Evolutionary conservation across 2,888 invertebrate species (phyloP), one percentile per base, ranked within the genome.

Genomic region (Oxycera nigricornis): DNA sequence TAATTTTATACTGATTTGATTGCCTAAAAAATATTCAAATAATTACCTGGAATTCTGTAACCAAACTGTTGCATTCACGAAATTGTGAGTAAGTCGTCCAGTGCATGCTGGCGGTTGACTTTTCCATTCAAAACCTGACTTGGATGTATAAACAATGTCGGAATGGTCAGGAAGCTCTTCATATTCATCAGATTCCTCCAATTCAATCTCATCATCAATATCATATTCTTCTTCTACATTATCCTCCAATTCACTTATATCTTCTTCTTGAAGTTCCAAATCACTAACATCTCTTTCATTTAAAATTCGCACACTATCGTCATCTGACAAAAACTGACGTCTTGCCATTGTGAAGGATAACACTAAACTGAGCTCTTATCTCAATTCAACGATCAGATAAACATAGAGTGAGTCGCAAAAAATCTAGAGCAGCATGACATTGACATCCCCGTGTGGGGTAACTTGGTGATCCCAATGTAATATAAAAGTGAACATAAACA

Each of bases 191-290:
- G 50, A 50, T 14, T 50, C 50, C 50, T 50, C 0, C 4, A 50
- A 50, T 50, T 50, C 9, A 50, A 50, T 50, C 17, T 50, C 17
- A 14, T 50, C 50, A n/a, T 11, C 17, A n/a, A 17, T 1, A 50
- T 50, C 50, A 50, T 50, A n/a, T 50, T 50, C 50, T 1, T 50
- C 50, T 50, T 50, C 50, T n/a, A 17, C 1, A 50, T 50, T 50
- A 50, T 50, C 50, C 17, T 14, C 50, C 17, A 50, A 50, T 50
- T 14, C 50, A 50, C 50, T 50, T 50, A 50, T 14, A 50, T 50
- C 50, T 50, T 50, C 50, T 50, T 50, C 50, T 50, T 11, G 17
- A 50, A 50, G 50, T 50, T 50, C 50, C 50, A 50, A 50, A 50
- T 50, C 50, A 50, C 50, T 50, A 6, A n/a, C 17, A 50, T 35